phyloP scores from a whole-genome alignment of 2,797 vertebrate species.

The Salarias fasciatus region DNA sequence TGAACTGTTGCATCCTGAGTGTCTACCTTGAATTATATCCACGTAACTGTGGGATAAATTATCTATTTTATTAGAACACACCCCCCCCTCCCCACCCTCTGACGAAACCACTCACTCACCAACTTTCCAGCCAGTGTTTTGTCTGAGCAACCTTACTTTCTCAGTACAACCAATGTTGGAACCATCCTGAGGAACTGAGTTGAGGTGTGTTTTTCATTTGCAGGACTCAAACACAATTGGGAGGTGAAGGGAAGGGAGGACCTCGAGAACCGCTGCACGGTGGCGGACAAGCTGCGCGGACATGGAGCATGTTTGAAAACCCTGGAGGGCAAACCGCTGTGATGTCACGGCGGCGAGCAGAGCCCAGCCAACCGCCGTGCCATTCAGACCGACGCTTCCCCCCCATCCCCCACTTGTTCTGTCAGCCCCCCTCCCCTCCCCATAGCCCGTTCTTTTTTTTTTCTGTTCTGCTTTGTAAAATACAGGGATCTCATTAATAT shows the following conservation, averaged over 20 bases:
- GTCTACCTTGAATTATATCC: no score
- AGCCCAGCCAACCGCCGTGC: conserved; percentile 65
- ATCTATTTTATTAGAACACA: no score
- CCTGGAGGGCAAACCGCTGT: conserved; percentile 97
- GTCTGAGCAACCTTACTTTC: no score
- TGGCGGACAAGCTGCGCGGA: conserved; percentile 96
- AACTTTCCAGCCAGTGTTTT: no score
- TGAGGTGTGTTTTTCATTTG: no score
- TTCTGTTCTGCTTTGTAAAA: conserved; percentile 25
- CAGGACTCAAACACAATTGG: conserved; percentile 99
- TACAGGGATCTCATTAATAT: conserved; percentile 88
- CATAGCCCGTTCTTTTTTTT: conserved; percentile 70
- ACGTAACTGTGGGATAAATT: no score
- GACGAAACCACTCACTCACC: no score
- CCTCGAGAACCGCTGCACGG: conserved; percentile 93
- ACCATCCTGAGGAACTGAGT: no score
- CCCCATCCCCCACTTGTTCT: conserved; percentile 82
- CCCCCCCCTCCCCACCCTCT: no score
- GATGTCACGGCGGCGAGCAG: conserved; percentile 75
- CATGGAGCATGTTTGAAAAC: conserved; percentile 89
- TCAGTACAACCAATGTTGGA: no score
- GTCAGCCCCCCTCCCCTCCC: conserved; percentile 81
- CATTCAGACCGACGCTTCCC: conserved; percentile 83
- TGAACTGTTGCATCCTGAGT: no score
- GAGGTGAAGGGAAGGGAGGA: conserved; percentile 98